Base-by-base conservation (phyloP, 2,888 invertebrate genomes). In the Isoperla grammatica region DNA sequence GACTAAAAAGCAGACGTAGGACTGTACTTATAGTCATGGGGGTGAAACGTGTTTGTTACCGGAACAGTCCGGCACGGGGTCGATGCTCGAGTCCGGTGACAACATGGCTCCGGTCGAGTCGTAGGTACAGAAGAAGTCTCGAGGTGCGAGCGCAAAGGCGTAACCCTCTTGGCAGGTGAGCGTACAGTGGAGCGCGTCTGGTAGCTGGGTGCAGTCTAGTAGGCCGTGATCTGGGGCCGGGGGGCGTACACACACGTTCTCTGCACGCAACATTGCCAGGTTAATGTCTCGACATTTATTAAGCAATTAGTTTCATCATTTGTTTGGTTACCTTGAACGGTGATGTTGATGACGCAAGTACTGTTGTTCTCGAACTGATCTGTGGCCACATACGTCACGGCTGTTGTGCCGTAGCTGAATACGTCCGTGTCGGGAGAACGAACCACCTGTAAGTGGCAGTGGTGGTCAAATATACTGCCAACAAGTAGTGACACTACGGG, bases 121-220 rank as follows among this genome's bases (percentile, higher is more conserved):
- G 61, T 73, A 74, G 20, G 72, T 71, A 66, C 77, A 77, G 64
- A 70, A 71, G 48, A 67, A 77, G 72, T 71, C 68, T 0, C 73
- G 69, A 2, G 76, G 72, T 11, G 70, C 71, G 63, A 76, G 69
- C 12, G 80, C 81, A 66, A 85, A 80, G 2, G 78, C 81, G 67
- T 81, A 85, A 0, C 84, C 85, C 57, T 80, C 77, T 53, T 80
- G 72, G 67, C 86, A 86, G 8, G 76, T 77, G 19, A 84, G 70
- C 3, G 76, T 72, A 67, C 86, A 86, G 61, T 75, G 73, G 0
- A 77, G 74, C 5, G 74, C 75, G 9, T 73, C 72, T 0, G 70
- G 69, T n/a, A 71, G 70, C 43, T 74, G 72, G 0, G 73, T 72
- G 64, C 82, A 82, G 46, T 76, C 73, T 1, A 75, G 68, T 39